Evolutionary conservation across 2,888 invertebrate genomes (phyloP), one percentile per base, ranked within the genome.

Genomic region (Drosophila greeni): DNA sequence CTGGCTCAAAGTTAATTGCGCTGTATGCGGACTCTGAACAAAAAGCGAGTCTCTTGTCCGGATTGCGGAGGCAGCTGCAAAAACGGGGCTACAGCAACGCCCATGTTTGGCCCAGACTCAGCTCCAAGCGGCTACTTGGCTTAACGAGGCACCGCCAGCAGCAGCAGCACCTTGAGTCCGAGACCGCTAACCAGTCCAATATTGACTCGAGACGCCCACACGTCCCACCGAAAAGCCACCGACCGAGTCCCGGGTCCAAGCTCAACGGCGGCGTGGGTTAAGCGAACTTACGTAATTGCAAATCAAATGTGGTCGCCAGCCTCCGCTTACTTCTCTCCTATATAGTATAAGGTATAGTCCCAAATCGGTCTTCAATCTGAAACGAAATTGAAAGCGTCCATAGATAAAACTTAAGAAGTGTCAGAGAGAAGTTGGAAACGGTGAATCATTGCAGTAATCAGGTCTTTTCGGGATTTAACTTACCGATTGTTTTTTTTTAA

Each of bases 41-140:
- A 72, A 76, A 77, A 77, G 76, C 71, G 75, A 79, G 76, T 78
- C 68, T 75, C 74, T 45, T 72, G 68, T 49, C 66, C 57, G 66
- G 39, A 74, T 58, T 61, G 60, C 66, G 40, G 60, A 55, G 61
- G 61, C 51, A 59, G 61, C 40, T 34, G 40, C 40, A 29, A 6
- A 37, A 37, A 49, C 49, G 29, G 59, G 23, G 40, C 40, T 26
- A 20, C n/a, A 33, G 56, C 24, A 42, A 62, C 62, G 62, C 62
- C 62, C 62, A 62, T 62, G 60, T 20, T 60, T 51, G 51, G 60
- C 62, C 60, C 42, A 60, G 59, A 61, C 59, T 62, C 34, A 7
- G 58, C 59, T 62, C 59, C 42, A 61, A 20, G 31, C 34, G 29
- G 61, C 62, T 62, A 62, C 62, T 51, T 62, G 62, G 60, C 62